Base-by-base conservation (phyloP, 2,888 invertebrate species). In the Saturnia japonica region DNA sequence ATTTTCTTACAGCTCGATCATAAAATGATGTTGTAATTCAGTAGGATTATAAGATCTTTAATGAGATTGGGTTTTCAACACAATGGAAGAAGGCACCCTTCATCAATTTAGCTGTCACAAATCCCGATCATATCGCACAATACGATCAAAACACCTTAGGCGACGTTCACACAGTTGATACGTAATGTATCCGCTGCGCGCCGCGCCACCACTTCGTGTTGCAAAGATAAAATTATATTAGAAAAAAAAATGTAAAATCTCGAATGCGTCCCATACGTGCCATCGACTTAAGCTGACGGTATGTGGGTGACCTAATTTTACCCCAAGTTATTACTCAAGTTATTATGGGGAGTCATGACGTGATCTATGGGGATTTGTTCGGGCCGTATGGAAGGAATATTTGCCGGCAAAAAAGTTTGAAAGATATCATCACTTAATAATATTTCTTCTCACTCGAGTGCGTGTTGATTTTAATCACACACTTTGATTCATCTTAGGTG, bases 251-350 rank as follows among this genome's bases (percentile, higher is more conserved):
- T 73, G 70, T 69, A 71, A 76, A 75, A 75, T 78, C 76, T 75
- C 75, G 80, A 78, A 77, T 78, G 75, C 70, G 74, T 71, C 75
- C 76, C 76, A 73, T 76, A 76, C 74, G 76, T 76, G 77, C 74
- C 76, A 72, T 76, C 77, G 71, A 71, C 75, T 75, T 77, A 80
- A 75, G 75, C 76, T 71, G 71, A 75, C 74, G 68, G 75, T 78
- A 83, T 82, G 74, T 81, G 78, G 85, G 83, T 86, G 87, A 88
- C 88, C 88, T 81, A 87, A 87, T 88, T 88, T 85, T 82, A 81
- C 75, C 71, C 74, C 72, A 82, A 84, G 83, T 85, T 85, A 85
- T 82, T 81, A 84, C 82, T 73, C 80, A 81, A 83, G 82, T 84
- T 85, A 81, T 85, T 84, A 83, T 78, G 78, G 76, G 75, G 76